Conservation (phyloP, 2,113 vertebrate genomes). For the Mystacornis crossleyi region DNA sequence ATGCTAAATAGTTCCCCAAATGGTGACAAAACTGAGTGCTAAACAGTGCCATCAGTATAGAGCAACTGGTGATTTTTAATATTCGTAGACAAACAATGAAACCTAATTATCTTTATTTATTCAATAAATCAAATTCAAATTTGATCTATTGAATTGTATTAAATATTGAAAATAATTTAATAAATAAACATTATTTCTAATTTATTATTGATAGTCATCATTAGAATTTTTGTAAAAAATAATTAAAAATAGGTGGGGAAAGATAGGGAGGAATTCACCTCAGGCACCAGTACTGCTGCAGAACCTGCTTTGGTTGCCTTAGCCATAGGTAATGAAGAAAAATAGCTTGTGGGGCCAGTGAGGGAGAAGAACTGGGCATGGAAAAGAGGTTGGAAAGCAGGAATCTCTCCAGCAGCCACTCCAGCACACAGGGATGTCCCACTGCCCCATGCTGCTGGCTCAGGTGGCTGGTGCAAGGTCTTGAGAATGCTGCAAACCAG, state of each 20-base stretch:
- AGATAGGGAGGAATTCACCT: not conserved
- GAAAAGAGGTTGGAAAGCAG: not conserved
- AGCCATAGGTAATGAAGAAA: not conserved
- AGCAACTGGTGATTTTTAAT: conserved; percentile 55
- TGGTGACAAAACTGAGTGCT: not conserved
- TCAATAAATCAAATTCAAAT: conserved; percentile 63
- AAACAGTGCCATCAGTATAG: not conserved
- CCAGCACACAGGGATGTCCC: not conserved
- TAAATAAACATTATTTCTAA: conserved; percentile 55
- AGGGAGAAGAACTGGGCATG: not conserved
- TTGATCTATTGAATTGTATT: conserved; percentile 72
- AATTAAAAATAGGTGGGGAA: not conserved
- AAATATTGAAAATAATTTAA: conserved; percentile 74
- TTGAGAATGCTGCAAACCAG: not conserved
- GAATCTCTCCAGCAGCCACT: not conserved
- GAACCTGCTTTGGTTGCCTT: not conserved
- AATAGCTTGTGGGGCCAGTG: not conserved
- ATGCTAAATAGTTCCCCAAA: not conserved
- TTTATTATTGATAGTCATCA: conserved; percentile 65
- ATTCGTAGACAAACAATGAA: conserved; percentile 53
- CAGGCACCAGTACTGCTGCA: not conserved
- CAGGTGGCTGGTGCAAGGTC: not conserved
- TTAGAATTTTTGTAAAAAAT: conserved; percentile 27
- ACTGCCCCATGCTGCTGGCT: fast-evolving
- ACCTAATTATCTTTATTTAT: conserved; percentile 57